A percentile compares a stretch with the other conserved stretches of the same genome.
phyloP scores from a whole-genome alignment of 2,113 vertebrate species.

The Ceratotherium simum region DNA sequence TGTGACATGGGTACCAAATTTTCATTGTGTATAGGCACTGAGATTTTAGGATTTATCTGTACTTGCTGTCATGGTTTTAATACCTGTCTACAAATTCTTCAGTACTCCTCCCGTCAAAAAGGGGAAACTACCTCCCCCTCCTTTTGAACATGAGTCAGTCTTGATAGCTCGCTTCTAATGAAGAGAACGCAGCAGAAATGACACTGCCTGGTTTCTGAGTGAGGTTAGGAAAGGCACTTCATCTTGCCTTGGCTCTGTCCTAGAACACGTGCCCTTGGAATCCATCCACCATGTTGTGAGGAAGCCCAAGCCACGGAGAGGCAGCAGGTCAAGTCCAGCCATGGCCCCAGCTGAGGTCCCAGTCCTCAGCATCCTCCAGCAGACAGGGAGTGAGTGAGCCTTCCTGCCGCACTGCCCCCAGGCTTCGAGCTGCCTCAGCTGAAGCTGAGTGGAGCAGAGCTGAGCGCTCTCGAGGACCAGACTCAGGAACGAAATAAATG shows the following conservation, averaged over 20 bases:
- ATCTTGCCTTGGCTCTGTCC: background rate
- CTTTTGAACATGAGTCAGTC: too few species aligned
- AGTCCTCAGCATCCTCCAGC: too few species aligned
- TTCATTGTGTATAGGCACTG: background rate
- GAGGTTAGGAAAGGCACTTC: too few species aligned
- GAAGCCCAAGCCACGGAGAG: background rate
- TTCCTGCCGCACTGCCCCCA: background rate
- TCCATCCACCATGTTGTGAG: rapidly evolving
- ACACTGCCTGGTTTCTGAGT: background rate
- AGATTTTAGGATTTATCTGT: background rate
- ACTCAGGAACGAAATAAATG: too few species aligned
- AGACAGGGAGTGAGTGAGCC: background rate
- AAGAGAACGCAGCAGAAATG: background rate
- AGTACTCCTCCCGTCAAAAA: background rate
- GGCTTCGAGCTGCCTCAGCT: background rate
- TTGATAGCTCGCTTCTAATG: background rate
- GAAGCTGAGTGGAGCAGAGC: too few species aligned
- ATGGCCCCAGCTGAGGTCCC: background rate
- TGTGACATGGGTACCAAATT: background rate
- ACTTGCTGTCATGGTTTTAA: background rate
- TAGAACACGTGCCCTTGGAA: background rate
- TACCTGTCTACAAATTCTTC: background rate
- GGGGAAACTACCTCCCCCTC: background rate
- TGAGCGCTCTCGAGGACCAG: too few species aligned
- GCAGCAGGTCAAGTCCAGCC: rapidly evolving